Base-by-base conservation (phyloP, 2,888 invertebrate genomes). In the Oasisia sp. region DNA sequence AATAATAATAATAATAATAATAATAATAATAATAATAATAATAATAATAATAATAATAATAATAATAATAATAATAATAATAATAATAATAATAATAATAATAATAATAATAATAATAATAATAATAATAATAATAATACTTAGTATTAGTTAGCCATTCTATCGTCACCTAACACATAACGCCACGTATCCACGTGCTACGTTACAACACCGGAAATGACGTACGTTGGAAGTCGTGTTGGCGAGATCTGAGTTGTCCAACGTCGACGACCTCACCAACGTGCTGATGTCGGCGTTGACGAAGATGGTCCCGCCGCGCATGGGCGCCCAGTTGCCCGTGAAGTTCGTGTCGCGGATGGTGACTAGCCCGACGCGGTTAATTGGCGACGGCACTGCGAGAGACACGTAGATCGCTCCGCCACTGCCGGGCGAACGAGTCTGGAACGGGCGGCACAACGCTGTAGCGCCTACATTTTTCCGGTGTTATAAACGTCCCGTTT, bases 221-320 rank as follows among this genome's bases (percentile, higher is more conserved):
- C 74, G n/a, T 74, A 91, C 91, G 32, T 91, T 91, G 27, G 91
- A 19, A 11, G 91, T 32, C n/a, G 32, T n/a, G 32, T 14, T 44
- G 38, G 32, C 0, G 38, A 27, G 4, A 9, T 32, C 38, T 14
- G 91, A 58, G 44, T 91, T 92, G 9, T 32, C 7, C 45, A 93
- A 38, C 8, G 8, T 58, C 56, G 32, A n/a, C n/a, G 91, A 50
- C 8, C 32, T 27, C 1, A 93, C 50, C 0, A 19, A 9, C 27
- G 91, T 45, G 50, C 91, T 92, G 38, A 92, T 74, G 27, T 91
- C 92, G 32, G 92, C 56, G 50, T 38, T 91, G 2, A 93, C 90
- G 32, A 91, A 93, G 32, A 93, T 27, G 32, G 93, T 92, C 19
- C 93, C 93, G 19, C 93, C 93, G 32, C 93, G 91, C 89, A 92